phyloP scores from a whole-genome alignment of 2,113 vertebrate species.

The Meleagris gallopavo region DNA sequence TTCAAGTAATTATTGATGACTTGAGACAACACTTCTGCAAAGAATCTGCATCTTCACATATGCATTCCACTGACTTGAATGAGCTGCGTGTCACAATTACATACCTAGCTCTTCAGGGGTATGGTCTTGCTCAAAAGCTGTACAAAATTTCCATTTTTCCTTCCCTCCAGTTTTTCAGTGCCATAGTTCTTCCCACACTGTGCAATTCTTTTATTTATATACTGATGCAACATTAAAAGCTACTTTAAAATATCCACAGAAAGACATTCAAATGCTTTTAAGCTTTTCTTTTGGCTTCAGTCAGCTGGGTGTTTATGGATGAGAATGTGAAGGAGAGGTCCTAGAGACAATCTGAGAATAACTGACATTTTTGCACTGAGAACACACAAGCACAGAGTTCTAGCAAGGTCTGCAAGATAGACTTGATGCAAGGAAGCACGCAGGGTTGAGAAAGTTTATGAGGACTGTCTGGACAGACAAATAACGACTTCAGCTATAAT shows the following conservation, averaged over 20 bases:
- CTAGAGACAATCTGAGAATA: background rate
- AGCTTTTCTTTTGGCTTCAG: background rate
- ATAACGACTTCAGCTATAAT: background rate
- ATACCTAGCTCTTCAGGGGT: background rate
- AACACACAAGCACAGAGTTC: background rate
- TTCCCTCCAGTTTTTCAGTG: background rate
- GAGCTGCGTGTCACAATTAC: background rate
- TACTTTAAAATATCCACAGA: background rate
- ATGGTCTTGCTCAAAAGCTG: background rate
- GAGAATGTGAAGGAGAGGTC: background rate
- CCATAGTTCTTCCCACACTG: background rate
- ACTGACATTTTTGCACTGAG: background rate
- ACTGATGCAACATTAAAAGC: constrained; percentile 23
- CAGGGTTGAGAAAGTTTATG: background rate
- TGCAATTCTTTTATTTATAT: background rate
- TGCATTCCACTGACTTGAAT: background rate
- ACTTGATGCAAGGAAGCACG: background rate
- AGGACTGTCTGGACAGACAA: background rate
- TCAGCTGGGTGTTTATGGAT: background rate
- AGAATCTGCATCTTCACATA: background rate
- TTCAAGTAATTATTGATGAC: background rate
- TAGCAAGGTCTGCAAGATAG: background rate
- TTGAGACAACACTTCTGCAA: background rate
- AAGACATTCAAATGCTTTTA: constrained; percentile 13
- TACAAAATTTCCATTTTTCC: background rate